phyloP scores from a whole-genome alignment of 2,888 invertebrate species.

The Ichneumon xanthorius region DNA sequence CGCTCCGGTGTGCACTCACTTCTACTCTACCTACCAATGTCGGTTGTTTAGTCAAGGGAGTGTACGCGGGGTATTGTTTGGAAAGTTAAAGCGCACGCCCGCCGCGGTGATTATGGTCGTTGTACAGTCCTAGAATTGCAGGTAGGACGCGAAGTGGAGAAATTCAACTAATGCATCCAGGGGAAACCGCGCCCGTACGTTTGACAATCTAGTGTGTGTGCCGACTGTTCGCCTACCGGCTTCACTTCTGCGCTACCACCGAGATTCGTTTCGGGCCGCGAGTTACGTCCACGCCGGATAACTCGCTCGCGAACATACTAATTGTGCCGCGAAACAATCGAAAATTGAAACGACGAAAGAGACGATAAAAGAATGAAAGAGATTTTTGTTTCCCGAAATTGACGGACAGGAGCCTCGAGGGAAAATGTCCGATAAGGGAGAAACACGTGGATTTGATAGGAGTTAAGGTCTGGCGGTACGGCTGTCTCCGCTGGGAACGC shows the following conservation, averaged over 20 bases:
- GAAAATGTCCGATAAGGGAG: background rate
- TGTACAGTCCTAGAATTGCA: background rate
- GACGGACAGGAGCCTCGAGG: background rate
- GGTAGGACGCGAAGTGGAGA: slow-evolving; percentile 4
- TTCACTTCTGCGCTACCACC: background rate
- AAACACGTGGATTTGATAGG: background rate
- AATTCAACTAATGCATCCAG: slow-evolving; percentile 19
- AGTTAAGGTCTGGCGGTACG: background rate
- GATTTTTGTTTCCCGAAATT: background rate
- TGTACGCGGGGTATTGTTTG: slow-evolving; percentile 25
- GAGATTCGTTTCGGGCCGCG: background rate
- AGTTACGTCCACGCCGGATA: background rate
- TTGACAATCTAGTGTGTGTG: background rate
- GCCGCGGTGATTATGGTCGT: slow-evolving; percentile 10
- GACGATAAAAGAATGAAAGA: background rate
- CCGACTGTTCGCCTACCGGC: background rate
- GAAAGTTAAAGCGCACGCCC: slow-evolving; percentile 21
- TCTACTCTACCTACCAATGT: slow-evolving; percentile 13
- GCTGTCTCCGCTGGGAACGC: background rate
- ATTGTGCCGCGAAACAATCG: background rate
- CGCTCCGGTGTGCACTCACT: background rate
- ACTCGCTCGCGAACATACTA: background rate
- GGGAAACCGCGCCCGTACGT: background rate
- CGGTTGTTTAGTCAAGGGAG: slow-evolving; percentile 32
- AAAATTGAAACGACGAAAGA: background rate